Evolutionary conservation across 2,797 vertebrate genomes (phyloP).

Genomic region (Protonibea diacanthus): DNA sequence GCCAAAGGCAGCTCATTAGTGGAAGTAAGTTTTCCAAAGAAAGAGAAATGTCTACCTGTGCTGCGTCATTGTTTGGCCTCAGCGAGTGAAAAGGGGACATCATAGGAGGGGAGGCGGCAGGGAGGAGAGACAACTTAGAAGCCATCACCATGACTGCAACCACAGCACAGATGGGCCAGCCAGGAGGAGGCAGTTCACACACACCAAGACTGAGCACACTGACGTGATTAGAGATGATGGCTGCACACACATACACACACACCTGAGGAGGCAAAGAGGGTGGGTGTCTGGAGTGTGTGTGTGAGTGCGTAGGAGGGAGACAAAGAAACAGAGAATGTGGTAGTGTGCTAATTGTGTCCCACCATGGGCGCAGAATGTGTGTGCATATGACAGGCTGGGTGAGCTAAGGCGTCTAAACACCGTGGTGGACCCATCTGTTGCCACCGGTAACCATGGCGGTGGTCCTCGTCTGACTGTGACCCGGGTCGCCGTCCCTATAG

Average conservation of each 20-base stretch:
- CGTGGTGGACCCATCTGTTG: conserved; percentile 79
- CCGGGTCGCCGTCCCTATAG: conserved; percentile 68
- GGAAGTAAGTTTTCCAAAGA: conserved; percentile 15
- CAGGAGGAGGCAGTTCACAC: conserved; percentile 75
- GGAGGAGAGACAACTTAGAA: conserved; percentile 61
- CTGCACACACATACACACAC: conserved; percentile 39
- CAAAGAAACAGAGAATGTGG: conserved; percentile 47
- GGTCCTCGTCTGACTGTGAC: conserved; percentile 74
- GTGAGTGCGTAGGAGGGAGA: conserved; percentile 26
- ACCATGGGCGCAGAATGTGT: conserved; percentile 53
- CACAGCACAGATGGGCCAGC: conserved; percentile 76
- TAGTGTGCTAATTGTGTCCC: conserved; percentile 74
- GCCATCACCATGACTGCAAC: conserved; percentile 66
- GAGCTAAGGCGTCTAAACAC: conserved; percentile 72
- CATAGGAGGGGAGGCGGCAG: conserved; percentile 42
- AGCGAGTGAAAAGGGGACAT: conserved; percentile 61
- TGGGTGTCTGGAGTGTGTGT: conserved; percentile 22
- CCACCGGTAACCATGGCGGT: conserved; percentile 68
- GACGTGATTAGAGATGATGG: conserved; percentile 74
- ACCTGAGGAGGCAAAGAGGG: conserved; percentile 48
- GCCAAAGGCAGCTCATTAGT: conserved; percentile 33
- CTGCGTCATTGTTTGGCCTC: conserved; percentile 70
- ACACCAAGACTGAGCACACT: conserved; percentile 70
- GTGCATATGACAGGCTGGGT: conserved; percentile 56
- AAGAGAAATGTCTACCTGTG: conserved; percentile 28